These are phyloP conservation scores for Thalassoma bifasciatum DNA, from an alignment of 2,113 vertebrate genomes.

Conservation along the genomic window DNA sequence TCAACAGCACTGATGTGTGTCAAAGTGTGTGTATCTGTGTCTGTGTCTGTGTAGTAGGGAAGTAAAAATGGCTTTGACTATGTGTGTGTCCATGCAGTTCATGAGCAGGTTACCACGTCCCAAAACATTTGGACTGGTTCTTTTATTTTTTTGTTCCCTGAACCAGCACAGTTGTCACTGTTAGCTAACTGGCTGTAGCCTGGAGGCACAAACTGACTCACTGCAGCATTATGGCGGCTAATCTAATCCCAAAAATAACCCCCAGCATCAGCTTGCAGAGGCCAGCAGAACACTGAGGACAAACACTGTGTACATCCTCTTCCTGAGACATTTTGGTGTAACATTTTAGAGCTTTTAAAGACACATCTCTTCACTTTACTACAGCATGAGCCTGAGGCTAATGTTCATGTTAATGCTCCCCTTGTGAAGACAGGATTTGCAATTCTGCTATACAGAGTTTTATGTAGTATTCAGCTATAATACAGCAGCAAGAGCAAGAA, in stretches of 20 bases:
- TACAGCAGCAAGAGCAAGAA: neutral
- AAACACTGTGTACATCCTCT: constrained; percentile 11
- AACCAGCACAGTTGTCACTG: constrained; percentile 12
- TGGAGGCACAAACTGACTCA: constrained; percentile 35
- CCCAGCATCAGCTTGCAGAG: constrained; percentile 11
- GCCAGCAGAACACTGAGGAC: constrained; percentile 11
- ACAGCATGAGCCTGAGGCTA: constrained; percentile 19
- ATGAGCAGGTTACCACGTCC: constrained; percentile 6
- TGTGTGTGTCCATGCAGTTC: constrained; percentile 22
- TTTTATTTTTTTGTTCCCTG: constrained; percentile 2
- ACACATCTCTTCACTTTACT: constrained; percentile 7
- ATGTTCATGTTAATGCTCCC: neutral
- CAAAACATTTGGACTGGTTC: neutral
- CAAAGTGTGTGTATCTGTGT: neutral
- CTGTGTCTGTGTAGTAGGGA: neutral
- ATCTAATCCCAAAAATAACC: constrained; percentile 56
- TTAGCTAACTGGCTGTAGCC: constrained; percentile 29
- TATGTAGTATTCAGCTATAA: neutral
- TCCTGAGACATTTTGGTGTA: constrained; percentile 4
- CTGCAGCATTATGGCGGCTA: constrained; percentile 48
- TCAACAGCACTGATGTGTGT: neutral
- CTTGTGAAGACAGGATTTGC: neutral
- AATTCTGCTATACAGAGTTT: neutral
- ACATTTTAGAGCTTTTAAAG: constrained; percentile 1
- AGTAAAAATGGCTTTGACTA: neutral